Conservation (phyloP, 2,797 vertebrate genomes). For the Selene dorsalis region DNA sequence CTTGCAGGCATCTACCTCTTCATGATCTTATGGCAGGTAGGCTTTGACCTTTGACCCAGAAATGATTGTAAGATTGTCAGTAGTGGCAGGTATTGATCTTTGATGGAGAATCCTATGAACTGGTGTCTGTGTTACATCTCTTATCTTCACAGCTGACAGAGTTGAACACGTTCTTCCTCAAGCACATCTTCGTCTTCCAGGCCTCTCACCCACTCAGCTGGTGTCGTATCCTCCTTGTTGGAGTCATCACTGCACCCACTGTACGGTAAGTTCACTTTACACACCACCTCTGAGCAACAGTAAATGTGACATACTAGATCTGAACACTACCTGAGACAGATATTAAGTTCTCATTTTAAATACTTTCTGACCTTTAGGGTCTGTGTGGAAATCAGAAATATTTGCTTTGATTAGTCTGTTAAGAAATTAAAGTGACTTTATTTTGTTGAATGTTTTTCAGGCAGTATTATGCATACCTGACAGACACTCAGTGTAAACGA, state of each 20-base stretch:
- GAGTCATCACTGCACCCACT: constrained; percentile 94
- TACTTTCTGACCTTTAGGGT: not conserved
- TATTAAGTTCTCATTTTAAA: not conserved
- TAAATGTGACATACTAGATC: constrained; percentile 6
- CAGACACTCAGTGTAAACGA: constrained; percentile 95
- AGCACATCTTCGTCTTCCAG: constrained; percentile 98
- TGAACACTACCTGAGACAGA: not conserved
- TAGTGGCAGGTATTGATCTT: not conserved
- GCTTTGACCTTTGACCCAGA: constrained; percentile 10
- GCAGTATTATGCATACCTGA: constrained; percentile 97
- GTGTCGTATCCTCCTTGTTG: constrained; percentile 94
- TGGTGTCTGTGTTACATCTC: not conserved
- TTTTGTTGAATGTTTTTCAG: constrained; percentile 76
- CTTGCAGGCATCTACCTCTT: constrained; percentile 95
- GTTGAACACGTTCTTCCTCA: constrained; percentile 97
- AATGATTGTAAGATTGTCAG: not conserved
- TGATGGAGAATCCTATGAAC: not conserved
- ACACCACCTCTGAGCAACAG: not conserved
- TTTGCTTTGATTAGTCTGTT: not conserved
- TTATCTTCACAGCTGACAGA: constrained; percentile 90
- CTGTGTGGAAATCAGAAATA: not conserved
- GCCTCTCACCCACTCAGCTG: constrained; percentile 94
- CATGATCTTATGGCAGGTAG: constrained; percentile 97
- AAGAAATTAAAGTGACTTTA: not conserved
- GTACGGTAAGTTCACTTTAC: constrained; percentile 87